Conservation (phyloP, 2,113 vertebrate species). For the Irena cyanogastra region DNA sequence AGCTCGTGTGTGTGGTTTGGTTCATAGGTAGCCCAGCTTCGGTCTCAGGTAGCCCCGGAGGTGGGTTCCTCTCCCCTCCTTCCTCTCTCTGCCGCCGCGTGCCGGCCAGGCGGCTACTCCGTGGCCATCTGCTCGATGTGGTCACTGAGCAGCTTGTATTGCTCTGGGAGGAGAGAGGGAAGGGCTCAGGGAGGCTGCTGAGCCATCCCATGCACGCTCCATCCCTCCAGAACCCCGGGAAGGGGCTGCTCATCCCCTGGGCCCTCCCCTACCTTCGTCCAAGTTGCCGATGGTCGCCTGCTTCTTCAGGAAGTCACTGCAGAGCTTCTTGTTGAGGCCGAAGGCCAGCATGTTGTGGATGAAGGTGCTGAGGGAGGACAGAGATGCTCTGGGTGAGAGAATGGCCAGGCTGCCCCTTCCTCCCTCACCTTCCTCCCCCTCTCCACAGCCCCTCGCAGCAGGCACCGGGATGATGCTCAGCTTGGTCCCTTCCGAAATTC, state of each 20-base stretch:
- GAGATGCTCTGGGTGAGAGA: background rate
- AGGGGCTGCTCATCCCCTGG: rapidly evolving
- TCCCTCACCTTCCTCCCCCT: background rate
- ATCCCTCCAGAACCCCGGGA: rapidly evolving
- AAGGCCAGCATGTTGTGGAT: constrained; percentile 98
- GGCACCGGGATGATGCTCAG: rapidly evolving
- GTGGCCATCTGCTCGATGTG: constrained; percentile 92
- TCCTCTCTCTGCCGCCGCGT: rapidly evolving
- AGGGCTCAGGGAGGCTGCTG: background rate
- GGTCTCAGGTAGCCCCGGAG: background rate
- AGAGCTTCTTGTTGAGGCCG: constrained; percentile 90
- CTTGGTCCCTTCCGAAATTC: rapidly evolving
- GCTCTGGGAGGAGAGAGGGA: constrained; percentile 74
- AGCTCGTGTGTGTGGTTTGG: background rate
- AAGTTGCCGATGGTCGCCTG: constrained; percentile 93
- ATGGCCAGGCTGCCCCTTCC: background rate
- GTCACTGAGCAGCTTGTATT: constrained; percentile 91
- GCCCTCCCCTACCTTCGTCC: constrained; percentile 80
- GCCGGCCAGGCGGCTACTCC: constrained; percentile 53
- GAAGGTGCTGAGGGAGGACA: constrained; percentile 81
- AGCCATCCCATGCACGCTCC: rapidly evolving
- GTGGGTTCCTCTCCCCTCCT: background rate
- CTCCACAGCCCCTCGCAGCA: rapidly evolving
- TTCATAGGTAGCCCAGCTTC: background rate
- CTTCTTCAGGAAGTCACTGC: constrained; percentile 94